Conservation (phyloP, 1,140 invertebrate genomes). For the Atta cephalotes region DNA sequence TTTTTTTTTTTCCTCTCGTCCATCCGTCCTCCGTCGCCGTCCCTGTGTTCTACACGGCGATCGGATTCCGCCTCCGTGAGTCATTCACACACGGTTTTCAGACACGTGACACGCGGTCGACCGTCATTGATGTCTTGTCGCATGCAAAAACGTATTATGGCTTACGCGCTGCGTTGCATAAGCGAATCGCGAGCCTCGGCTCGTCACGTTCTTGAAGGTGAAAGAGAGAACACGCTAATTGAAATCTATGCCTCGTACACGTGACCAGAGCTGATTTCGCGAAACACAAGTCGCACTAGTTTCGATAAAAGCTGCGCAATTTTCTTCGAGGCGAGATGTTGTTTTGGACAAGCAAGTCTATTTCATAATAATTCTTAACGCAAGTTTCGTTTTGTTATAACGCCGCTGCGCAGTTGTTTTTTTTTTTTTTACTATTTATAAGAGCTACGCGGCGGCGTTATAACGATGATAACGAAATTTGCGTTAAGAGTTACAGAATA, state of each 20-base stretch:
- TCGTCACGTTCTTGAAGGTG: slow-evolving; percentile 61
- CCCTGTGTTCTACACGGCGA: background rate
- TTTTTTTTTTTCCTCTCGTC: background rate
- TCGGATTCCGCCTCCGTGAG: slow-evolving; percentile 32
- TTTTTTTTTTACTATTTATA: too few species aligned
- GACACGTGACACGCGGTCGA: slow-evolving; percentile 56
- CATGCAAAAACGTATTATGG: slow-evolving; percentile 59
- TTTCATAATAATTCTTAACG: too few species aligned
- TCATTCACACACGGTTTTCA: slow-evolving; percentile 58
- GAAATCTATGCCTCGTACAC: slow-evolving; percentile 47
- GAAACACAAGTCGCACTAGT: background rate
- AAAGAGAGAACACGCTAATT: slow-evolving; percentile 61
- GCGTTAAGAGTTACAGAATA: too few species aligned
- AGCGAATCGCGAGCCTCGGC: slow-evolving; percentile 20
- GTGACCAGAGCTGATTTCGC: slow-evolving; percentile 54
- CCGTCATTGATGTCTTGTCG: slow-evolving; percentile 47
- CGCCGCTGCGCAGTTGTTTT: too few species aligned
- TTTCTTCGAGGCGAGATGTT: background rate
- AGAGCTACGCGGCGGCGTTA: too few species aligned
- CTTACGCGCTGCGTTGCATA: slow-evolving; percentile 62
- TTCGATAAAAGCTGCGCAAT: background rate
- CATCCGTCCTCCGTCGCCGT: background rate
- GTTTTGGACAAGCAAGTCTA: too few species aligned
- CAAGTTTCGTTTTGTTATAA: too few species aligned
- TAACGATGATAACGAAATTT: too few species aligned